Conservation (phyloP, 92 coral and sea anemone genomes). For the Montipora capitata region DNA sequence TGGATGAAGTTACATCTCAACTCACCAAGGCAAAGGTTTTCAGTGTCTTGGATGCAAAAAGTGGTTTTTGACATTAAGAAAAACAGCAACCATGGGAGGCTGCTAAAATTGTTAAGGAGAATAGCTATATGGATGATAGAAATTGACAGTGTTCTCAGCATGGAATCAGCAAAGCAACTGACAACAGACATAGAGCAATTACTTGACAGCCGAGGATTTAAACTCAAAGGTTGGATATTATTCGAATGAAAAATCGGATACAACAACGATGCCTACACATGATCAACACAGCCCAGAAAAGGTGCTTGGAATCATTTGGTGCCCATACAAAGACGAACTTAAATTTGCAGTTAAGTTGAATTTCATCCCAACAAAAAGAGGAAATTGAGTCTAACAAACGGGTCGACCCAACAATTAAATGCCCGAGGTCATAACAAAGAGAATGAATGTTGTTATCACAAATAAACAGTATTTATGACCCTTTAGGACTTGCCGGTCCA, state of each 20-base stretch:
- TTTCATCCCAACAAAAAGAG: conserved; percentile 74
- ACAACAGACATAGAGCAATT: conserved; percentile 62
- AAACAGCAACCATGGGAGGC: conserved; percentile 74
- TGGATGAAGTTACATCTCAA: conserved; percentile 50
- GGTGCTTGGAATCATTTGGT: conserved; percentile 78
- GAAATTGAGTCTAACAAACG: not conserved
- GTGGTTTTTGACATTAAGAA: conserved; percentile 65
- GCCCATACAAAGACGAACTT: conserved; percentile 55
- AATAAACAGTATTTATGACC: conserved; percentile 76
- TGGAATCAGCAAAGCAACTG: conserved; percentile 46
- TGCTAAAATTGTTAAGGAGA: conserved; percentile 41
- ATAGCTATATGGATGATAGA: conserved; percentile 71
- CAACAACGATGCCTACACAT: not conserved
- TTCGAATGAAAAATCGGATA: conserved; percentile 25
- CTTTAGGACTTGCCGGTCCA: conserved; percentile 77
- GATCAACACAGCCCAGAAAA: conserved; percentile 15
- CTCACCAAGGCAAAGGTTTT: conserved; percentile 47
- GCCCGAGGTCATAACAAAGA: conserved; percentile 55
- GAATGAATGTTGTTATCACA: conserved; percentile 74
- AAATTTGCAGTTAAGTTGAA: conserved; percentile 66
- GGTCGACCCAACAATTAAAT: conserved; percentile 28
- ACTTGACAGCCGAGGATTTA: conserved; percentile 69
- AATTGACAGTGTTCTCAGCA: conserved; percentile 63
- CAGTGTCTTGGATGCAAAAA: conserved; percentile 37
- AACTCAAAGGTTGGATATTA: conserved; percentile 75